Evolutionary conservation across 2,888 invertebrate genomes (phyloP), one percentile per base, ranked within the genome.

Genomic region (Nemotelus pantherinus): DNA sequence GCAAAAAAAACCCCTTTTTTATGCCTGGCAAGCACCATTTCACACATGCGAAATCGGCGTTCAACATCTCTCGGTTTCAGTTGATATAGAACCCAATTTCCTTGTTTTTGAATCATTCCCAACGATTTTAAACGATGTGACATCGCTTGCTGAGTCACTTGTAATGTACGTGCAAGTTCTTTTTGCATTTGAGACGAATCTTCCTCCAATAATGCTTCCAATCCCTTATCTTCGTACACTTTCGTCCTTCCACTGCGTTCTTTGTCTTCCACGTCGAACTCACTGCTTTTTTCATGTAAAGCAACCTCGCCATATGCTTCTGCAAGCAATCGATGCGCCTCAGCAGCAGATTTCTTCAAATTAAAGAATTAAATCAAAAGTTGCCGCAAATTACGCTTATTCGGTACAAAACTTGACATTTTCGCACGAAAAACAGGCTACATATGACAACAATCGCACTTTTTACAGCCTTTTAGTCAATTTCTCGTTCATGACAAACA

Each of bases 131-230:
- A 25, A 25, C 25, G 25, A 1, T 25, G 25, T 25, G 25, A 25
- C 25, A 25, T 25, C 25, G 25, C 25, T 25, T 25, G 25, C 25
- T 25, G 25, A 25, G 1, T 25, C 25, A 25, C 25, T 25, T 25
- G 25, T 25, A 25, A 25, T 25, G 25, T 25, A 25, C 25, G 25
- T 25, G 25, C 25, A 25, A 25, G 25, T 25, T 25, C 25, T 25
- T 25, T 25, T 25, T 25, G 25, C 25, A 25, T 25, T 82, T 81
- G 80, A 64, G 67, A 80, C 67, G 77, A 78, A 79, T 82, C 79
- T 79, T 80, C 68, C 55, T 80, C 76, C 78, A 81, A 79, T 78
- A 81, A 79, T 80, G 77, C 80, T 79, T 82, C 77, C 77, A 81
- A 80, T 80, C 81, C 80, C 71, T 48, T 63, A 1, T 71, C 71